Evolutionary conservation across 2,888 invertebrate species (phyloP), one percentile per base, ranked within the genome.

Genomic region (Melieria crassipennis): DNA sequence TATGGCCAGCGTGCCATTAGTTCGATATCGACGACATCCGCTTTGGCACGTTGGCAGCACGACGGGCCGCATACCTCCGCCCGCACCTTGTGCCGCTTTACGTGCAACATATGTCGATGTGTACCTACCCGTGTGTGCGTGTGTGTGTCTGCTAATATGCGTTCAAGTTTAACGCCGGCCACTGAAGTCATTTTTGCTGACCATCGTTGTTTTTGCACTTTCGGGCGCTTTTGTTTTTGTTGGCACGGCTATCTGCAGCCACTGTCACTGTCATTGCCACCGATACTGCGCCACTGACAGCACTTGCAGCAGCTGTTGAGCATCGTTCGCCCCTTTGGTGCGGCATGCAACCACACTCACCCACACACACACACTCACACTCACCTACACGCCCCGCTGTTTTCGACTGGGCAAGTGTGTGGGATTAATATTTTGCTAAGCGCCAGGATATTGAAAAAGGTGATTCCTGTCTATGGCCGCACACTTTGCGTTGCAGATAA

Each of bases 1-100:
- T 72, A 61, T 68, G 75, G 71, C 75, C 72, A 76, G 75, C 75
- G 70, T 72, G 76, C 76, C 75, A 75, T 77, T 76, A 77, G 78
- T 77, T 75, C 74, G 74, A 75, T 78, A 78, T 78, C 77, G 77
- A 75, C 73, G 75, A 77, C 75, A 77, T 78, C 78, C 78, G 75
- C 72, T 71, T 69, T 70, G 73, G 73, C 69, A 62, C 69, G 72
- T 74, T 73, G 73, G 67, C 73, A 71, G 13, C 68, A 57, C 9
- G 56, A 2, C 30, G 30, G 3, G 30, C 30, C 30, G 30, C 30
- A 2, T 30, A 30, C 30, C 30, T 30, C 30, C 30, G 30, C 2
- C 30, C 30, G 30, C 30, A 30, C 30, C 30, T 30, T 30, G 30
- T 2, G 30, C 30, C 30, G 30, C 30, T 30, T 30, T 30, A 30